These are phyloP conservation scores for Watsonalla binaria DNA, from an alignment of 2,888 invertebrate genomes.

Conservation along the genomic window DNA sequence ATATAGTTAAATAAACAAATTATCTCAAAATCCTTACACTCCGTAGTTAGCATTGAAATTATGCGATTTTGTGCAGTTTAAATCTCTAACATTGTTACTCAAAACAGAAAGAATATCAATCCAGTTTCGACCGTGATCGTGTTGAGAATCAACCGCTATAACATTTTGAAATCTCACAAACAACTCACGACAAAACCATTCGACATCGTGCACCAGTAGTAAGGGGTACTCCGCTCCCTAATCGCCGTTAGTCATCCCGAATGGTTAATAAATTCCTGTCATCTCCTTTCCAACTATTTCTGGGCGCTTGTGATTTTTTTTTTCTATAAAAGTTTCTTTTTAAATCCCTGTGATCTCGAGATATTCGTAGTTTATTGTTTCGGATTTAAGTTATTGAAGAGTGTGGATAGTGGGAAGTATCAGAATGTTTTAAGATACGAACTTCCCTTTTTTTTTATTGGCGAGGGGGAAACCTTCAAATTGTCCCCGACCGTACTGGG, in stretches of 20 bases:
- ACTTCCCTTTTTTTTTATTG: no score
- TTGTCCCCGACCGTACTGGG: no score
- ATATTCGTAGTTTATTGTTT: slow-evolving; percentile 5
- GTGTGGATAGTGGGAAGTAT: background rate
- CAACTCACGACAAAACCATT: slow-evolving; percentile 1
- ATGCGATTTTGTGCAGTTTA: no score
- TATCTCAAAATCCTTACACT: no score
- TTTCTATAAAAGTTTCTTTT: slow-evolving; percentile 9
- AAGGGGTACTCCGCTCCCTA: slow-evolving; percentile 29
- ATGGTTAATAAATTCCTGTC: slow-evolving; percentile 76
- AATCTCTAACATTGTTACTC: no score
- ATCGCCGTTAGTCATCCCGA: slow-evolving; percentile 68
- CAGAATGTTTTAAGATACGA: no score
- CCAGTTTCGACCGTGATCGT: no score
- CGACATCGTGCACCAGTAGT: slow-evolving; percentile 20
- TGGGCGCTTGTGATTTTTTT: slow-evolving; percentile 25
- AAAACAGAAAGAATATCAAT: no score
- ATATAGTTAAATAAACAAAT: no score
- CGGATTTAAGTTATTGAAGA: background rate
- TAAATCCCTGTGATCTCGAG: slow-evolving; percentile 16
- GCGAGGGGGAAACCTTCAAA: no score
- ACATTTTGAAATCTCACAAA: background rate
- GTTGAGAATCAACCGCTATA: no score
- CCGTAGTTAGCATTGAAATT: no score
- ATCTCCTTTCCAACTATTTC: slow-evolving; percentile 64